Evolutionary conservation across 2,113 vertebrate genomes (phyloP).

Genomic region (Catharus bicknelli): DNA sequence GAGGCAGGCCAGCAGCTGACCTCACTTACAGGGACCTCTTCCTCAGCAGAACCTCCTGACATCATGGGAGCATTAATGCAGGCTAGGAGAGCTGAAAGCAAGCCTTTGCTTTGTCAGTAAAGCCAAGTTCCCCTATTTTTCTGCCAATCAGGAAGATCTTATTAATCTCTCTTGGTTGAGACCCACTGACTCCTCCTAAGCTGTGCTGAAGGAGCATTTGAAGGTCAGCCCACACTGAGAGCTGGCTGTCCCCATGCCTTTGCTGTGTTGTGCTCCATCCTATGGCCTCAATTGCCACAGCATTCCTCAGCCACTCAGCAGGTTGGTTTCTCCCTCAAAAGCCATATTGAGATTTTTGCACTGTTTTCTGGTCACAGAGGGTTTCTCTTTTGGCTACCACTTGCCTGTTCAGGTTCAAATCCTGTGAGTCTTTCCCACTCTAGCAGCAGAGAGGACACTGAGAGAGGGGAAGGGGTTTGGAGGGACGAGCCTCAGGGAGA

Average conservation of each 20-base stretch:
- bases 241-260: background rate
- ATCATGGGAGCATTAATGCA: background rate
- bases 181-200: background rate
- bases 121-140: background rate
- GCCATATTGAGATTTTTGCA: background rate
- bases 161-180: background rate
- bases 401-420: background rate
- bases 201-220: background rate
- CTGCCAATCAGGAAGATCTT: background rate
- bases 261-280: background rate
- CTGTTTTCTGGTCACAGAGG: background rate
- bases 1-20: background rate
- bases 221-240: background rate
- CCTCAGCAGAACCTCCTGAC: background rate
- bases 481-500: rapidly evolving
- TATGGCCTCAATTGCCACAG: background rate
- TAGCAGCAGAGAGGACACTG: background rate
- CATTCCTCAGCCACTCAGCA: background rate
- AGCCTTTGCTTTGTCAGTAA: background rate
- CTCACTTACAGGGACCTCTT: background rate
- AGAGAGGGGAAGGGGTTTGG: background rate
- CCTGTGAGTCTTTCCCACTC: background rate
- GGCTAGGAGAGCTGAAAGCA: background rate
- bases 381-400: background rate
- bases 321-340: background rate